Conservation (phyloP, 2,797 vertebrate genomes). For the Antennarius maculatus region DNA sequence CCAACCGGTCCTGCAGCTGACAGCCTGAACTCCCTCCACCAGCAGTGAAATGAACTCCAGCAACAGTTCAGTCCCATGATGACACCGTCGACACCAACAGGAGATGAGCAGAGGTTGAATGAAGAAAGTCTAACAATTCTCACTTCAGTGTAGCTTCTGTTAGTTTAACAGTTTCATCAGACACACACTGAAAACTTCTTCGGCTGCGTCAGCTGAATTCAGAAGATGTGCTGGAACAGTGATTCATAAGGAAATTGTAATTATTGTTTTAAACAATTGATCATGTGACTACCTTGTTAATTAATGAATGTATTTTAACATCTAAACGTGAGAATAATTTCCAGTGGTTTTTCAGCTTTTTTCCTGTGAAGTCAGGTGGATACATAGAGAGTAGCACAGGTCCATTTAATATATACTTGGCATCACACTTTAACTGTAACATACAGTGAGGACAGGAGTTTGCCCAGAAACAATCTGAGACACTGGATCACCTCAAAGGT, state of each 20-base stretch:
- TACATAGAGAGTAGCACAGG: neutral
- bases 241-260: neutral
- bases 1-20: conserved; percentile 77
- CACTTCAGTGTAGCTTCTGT: neutral
- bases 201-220: conserved; percentile 15
- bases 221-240: conserved; percentile 2
- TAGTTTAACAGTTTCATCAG: neutral
- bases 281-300: neutral
- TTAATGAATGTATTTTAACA: neutral
- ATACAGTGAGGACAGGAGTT: neutral
- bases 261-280: conserved; percentile 21
- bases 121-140: neutral
- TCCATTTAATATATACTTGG: neutral
- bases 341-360: conserved; percentile 21
- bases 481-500: no score
- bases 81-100: neutral
- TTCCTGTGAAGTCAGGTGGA: neutral
- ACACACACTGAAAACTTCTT: neutral
- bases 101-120: neutral
- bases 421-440: neutral
- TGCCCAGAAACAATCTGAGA: no score
- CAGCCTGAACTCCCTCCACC: neutral
- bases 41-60: no score
- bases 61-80: neutral
- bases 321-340: neutral